Conservation (phyloP, 2,113 vertebrate species). For the Bagarius yarrelli region DNA sequence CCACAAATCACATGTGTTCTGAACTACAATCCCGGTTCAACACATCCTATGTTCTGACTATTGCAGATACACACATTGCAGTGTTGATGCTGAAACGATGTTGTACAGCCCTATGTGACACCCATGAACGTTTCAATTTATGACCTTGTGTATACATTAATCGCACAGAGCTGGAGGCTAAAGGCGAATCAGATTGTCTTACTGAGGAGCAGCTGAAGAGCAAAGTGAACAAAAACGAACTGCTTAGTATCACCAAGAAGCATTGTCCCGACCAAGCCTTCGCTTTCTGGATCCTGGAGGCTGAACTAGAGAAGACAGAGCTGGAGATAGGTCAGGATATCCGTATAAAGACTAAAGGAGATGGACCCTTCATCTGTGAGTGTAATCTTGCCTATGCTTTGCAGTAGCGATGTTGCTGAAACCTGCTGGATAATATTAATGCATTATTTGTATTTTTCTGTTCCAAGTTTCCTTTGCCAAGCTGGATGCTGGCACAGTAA, state of each 20-base stretch:
- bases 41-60: too few species aligned
- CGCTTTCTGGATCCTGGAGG: conserved; percentile 82
- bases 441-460: not conserved
- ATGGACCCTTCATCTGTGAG: conserved; percentile 84
- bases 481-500: conserved; percentile 79
- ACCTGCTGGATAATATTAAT: not conserved
- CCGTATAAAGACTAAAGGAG: conserved; percentile 80
- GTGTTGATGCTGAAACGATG: too few species aligned
- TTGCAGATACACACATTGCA: too few species aligned
- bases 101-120: not conserved
- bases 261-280: conserved; percentile 68
- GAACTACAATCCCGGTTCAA: too few species aligned
- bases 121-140: not conserved
- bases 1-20: too few species aligned
- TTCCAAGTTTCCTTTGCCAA: conserved; percentile 78
- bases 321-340: conserved; percentile 75
- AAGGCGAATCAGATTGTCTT: conserved; percentile 75
- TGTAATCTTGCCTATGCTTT: not conserved
- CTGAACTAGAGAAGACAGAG: conserved; percentile 76
- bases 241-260: conserved; percentile 70
- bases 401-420: not conserved
- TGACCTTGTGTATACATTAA: not conserved
- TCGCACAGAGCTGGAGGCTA: conserved; percentile 78
- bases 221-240: conserved; percentile 71
- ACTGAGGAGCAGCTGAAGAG: conserved; percentile 67